Conservation (phyloP, 2,888 invertebrate genomes). For the Ormyrus pomaceus region DNA sequence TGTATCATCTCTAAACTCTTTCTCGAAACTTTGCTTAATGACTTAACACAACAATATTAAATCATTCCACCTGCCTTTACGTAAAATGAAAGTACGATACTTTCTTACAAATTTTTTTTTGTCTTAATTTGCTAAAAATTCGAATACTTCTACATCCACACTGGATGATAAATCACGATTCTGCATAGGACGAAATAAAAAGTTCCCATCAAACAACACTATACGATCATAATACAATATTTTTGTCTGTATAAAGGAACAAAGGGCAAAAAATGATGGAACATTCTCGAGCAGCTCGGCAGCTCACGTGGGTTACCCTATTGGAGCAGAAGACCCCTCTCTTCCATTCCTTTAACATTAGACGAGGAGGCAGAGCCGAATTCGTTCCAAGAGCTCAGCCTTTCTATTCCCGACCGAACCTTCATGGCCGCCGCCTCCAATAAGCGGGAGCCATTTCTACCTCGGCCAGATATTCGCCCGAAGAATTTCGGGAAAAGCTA, state of each 20-base stretch:
- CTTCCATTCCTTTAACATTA: constrained; percentile 59
- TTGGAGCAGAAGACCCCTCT: constrained; percentile 43
- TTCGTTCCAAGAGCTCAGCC: constrained; percentile 65
- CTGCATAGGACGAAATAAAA: constrained; percentile 13
- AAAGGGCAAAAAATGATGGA: constrained; percentile 37
- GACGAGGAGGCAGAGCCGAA: constrained; percentile 62
- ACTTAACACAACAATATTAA: background rate
- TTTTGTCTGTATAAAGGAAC: constrained; percentile 12
- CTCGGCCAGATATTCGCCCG: background rate
- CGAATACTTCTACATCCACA: background rate
- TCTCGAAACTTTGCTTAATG: no score
- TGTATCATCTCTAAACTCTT: no score
- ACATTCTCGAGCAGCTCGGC: constrained; percentile 8
- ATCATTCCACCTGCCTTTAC: background rate
- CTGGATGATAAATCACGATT: background rate
- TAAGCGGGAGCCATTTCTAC: constrained; percentile 27
- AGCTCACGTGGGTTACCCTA: constrained; percentile 15
- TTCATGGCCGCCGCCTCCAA: constrained; percentile 58
- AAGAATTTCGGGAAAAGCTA: background rate
- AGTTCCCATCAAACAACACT: constrained; percentile 8
- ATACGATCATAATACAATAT: background rate
- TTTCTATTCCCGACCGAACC: constrained; percentile 58
- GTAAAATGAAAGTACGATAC: background rate
- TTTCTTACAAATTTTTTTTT: no score
- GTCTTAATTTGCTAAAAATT: background rate